Percentiles rank a stretch among this genome's conserved stretches.
Conservation (phyloP, 1,140 invertebrate genomes). For the Lepeophtheirus salmonis region DNA sequence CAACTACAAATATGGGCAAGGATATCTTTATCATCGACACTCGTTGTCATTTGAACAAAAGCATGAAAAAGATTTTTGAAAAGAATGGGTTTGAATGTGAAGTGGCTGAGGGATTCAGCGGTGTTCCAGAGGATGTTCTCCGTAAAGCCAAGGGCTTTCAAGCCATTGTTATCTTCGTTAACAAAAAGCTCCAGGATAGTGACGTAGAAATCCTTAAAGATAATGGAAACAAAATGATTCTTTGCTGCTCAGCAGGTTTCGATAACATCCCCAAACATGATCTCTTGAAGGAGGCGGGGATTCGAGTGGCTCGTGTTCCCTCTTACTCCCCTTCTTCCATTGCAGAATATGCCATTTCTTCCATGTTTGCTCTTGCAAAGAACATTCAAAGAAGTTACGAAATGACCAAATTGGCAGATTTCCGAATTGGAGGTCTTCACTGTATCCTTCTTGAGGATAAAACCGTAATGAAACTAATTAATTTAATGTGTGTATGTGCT, state of each 20-base stretch:
- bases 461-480: no score
- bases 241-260: conserved; percentile 12
- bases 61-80: neutral
- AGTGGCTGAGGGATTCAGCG: neutral
- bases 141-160: conserved; percentile 2
- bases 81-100: neutral
- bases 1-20: neutral
- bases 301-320: neutral
- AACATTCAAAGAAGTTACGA: conserved; percentile 12
- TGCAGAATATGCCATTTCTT: conserved; percentile 12
- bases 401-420: conserved; percentile 13
- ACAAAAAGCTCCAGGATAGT: conserved; percentile 10
- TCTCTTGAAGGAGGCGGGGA: conserved; percentile 3
- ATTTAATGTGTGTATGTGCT: no score
- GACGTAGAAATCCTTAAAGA: conserved; percentile 9
- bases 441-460: conserved; percentile 15
- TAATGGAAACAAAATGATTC: conserved; percentile 14
- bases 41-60: neutral
- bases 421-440: conserved; percentile 5
- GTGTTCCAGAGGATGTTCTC: conserved; percentile 11
- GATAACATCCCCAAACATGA: conserved; percentile 8
- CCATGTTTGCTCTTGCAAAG: conserved; percentile 11
- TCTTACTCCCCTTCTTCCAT: conserved; percentile 14
- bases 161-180: conserved; percentile 13
- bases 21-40: conserved; percentile 12